Conservation (phyloP, 2,888 invertebrate genomes). For the Philonicus albiceps region DNA sequence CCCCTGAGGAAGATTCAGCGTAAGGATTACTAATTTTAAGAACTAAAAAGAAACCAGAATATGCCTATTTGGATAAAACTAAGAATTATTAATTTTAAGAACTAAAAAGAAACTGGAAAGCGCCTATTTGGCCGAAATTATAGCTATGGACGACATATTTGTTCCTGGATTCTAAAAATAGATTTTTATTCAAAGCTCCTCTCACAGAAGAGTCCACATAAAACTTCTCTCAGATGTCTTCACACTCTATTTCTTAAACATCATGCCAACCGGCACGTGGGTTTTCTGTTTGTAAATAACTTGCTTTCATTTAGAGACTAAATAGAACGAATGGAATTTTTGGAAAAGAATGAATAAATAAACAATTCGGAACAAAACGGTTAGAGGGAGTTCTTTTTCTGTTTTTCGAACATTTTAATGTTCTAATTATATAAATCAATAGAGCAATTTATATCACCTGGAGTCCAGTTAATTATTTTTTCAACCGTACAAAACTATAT, state of each 20-base stretch:
- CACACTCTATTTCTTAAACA: neutral
- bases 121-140: neutral
- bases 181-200: neutral
- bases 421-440: no score
- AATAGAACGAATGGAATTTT: no score
- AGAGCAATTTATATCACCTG: no score
- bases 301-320: no score
- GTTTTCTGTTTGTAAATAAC: no score
- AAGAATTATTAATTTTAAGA: neutral
- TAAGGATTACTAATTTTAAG: neutral
- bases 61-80: neutral
- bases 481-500: no score
- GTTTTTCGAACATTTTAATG: no score
- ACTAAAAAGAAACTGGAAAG: neutral
- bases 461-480: no score
- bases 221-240: neutral
- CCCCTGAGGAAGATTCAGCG: conserved; percentile 4
- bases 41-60: neutral
- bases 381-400: no score
- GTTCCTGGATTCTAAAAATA: neutral
- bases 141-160: neutral
- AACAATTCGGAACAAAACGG: no score
- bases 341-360: no score
- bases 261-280: no score
- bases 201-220: neutral